Percentiles rank a stretch among this genome's conserved stretches.
These are phyloP conservation scores for Dryocosmus kuriphilus DNA, from an alignment of 2,888 invertebrate species.

Conservation along the genomic window DNA sequence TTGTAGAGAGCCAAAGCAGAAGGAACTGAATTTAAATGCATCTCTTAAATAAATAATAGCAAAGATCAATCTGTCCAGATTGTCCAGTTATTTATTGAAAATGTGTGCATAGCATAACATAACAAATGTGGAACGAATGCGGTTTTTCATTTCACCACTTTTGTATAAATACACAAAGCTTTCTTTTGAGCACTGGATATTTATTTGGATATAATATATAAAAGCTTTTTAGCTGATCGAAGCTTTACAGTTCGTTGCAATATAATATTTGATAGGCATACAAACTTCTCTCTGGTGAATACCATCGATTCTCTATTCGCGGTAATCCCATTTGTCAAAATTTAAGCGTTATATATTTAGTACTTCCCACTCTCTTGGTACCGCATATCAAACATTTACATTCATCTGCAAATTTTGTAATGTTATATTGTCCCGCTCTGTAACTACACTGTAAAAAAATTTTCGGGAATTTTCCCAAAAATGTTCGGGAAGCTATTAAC, in stretches of 20 bases:
- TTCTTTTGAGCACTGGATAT: neutral
- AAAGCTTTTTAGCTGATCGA: slow-evolving; percentile 21
- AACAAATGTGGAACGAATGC: too few species aligned
- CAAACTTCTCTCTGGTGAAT: slow-evolving; percentile 18
- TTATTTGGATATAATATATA: neutral
- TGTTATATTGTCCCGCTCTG: slow-evolving; percentile 14
- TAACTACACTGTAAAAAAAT: too few species aligned
- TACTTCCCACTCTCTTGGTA: neutral
- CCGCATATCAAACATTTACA: neutral
- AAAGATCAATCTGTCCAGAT: too few species aligned
- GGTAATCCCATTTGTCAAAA: slow-evolving; percentile 24
- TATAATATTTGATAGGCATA: slow-evolving; percentile 27
- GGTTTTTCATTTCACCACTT: too few species aligned
- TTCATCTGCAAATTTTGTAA: neutral
- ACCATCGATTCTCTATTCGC: slow-evolving; percentile 2
- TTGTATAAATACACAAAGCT: neutral
- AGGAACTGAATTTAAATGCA: neutral
- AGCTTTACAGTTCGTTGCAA: slow-evolving; percentile 13
- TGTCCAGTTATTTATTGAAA: neutral
- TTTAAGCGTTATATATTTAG: slow-evolving; percentile 5
- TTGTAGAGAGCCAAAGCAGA: neutral
- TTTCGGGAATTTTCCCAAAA: too few species aligned
- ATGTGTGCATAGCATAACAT: neutral
- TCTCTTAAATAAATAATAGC: neutral
- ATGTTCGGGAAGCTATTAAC: too few species aligned